These are phyloP conservation scores for Cottoperca gobio DNA, from an alignment of 2,797 vertebrate species.

Conservation along the genomic window DNA sequence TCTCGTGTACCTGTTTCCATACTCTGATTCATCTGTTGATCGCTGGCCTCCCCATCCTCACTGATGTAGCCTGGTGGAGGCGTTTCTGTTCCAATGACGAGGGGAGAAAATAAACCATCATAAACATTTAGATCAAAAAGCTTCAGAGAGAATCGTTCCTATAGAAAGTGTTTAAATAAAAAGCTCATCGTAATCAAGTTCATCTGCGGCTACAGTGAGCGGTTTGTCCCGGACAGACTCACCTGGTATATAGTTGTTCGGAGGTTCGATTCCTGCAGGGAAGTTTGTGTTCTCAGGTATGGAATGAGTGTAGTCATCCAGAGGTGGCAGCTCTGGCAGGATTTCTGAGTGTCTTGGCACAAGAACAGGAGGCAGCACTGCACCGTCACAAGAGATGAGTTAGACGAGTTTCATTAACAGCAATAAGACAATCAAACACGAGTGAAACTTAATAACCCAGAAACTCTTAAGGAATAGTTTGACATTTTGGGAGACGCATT, in stretches of 20 bases:
- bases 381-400: slow-evolving; percentile 25
- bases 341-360: slow-evolving; percentile 99
- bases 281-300: slow-evolving; percentile 99
- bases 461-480: background rate
- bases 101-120: background rate
- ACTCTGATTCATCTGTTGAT: slow-evolving; percentile 99
- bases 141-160: no score
- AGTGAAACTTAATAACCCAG: background rate
- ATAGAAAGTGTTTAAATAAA: no score
- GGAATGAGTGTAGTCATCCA: slow-evolving; percentile 99
- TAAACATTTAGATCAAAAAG: no score
- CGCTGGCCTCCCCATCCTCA: slow-evolving; percentile 99
- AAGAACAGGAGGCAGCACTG: slow-evolving; percentile 97
- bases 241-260: slow-evolving; percentile 99
- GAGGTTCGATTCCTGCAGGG: slow-evolving; percentile 97
- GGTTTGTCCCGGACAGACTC: no score
- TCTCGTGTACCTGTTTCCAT: slow-evolving; percentile 96
- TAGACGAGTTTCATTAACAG: slow-evolving; percentile 5
- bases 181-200: no score
- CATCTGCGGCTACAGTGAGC: no score
- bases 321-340: slow-evolving; percentile 94
- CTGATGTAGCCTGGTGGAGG: slow-evolving; percentile 99
- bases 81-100: slow-evolving; percentile 85
- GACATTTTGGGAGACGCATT: background rate
- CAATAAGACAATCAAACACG: slow-evolving; percentile 2